Conservation (phyloP, 2,888 invertebrate genomes). For the Zaprionus obscuricornis region DNA sequence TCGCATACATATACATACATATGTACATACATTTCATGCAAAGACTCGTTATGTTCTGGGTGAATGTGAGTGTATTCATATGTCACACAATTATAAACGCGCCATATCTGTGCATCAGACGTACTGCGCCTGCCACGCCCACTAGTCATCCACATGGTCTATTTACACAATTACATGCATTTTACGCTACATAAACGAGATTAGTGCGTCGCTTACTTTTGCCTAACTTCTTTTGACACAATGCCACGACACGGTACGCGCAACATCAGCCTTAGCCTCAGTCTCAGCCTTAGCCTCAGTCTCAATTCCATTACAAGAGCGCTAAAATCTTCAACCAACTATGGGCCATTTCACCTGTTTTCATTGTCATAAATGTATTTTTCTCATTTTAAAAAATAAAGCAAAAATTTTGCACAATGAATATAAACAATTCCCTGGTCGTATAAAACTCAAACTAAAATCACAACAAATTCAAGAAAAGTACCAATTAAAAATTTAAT, state of each 20-base stretch:
- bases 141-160: slow-evolving; percentile 45
- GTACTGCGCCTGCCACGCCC: slow-evolving; percentile 1
- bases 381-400: no score
- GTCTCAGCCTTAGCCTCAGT: no score
- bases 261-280: slow-evolving; percentile 29
- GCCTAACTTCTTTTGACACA: slow-evolving; percentile 61
- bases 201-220: slow-evolving; percentile 68
- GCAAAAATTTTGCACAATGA: no score
- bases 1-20: no score
- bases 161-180: slow-evolving; percentile 76
- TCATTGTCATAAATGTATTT: no score
- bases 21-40: slow-evolving; percentile 41
- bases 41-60: no score
- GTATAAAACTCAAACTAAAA: no score
- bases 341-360: slow-evolving; percentile 11
- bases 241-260: slow-evolving; percentile 38
- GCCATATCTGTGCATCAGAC: slow-evolving; percentile 66
- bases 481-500: no score
- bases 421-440: no score
- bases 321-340: slow-evolving; percentile 4
- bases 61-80: slow-evolving; percentile 14
- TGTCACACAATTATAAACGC: slow-evolving; percentile 69
- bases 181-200: slow-evolving; percentile 77
- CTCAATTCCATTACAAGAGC: slow-evolving; percentile 41
- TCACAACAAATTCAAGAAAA: no score